Conservation (phyloP, 2,888 invertebrate genomes). For the Volucella zonaria region DNA sequence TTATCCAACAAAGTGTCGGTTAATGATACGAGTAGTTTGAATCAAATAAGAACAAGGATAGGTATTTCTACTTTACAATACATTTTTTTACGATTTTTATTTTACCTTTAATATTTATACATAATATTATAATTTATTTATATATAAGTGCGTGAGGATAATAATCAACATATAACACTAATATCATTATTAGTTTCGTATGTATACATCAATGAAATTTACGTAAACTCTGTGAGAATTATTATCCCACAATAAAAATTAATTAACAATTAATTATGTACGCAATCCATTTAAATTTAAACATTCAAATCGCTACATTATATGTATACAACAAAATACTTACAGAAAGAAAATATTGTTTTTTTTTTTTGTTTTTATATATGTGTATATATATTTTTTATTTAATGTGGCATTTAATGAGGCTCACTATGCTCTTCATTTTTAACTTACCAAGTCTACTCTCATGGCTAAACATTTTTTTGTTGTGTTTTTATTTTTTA, state of each 20-base stretch:
- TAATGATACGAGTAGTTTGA: too few species aligned
- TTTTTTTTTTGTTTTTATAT: constrained; percentile 11
- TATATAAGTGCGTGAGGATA: constrained; percentile 47
- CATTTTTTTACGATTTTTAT: constrained; percentile 33
- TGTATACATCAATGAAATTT: constrained; percentile 47
- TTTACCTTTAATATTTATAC: constrained; percentile 57
- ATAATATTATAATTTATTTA: constrained; percentile 32
- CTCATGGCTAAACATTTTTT: constrained; percentile 43
- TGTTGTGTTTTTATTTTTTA: neutral
- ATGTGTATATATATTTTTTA: constrained; percentile 19
- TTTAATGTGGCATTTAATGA: constrained; percentile 44
- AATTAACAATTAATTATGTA: constrained; percentile 46
- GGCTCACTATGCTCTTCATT: constrained; percentile 55
- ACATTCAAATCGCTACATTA: constrained; percentile 31
- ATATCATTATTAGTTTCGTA: constrained; percentile 38
- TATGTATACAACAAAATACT: constrained; percentile 43
- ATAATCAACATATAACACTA: constrained; percentile 67
- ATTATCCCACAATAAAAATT: constrained; percentile 57
- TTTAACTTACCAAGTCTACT: constrained; percentile 59
- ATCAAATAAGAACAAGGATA: neutral
- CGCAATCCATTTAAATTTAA: neutral
- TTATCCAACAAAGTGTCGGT: too few species aligned
- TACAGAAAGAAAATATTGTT: constrained; percentile 36
- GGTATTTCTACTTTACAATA: constrained; percentile 53
- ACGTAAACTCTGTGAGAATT: constrained; percentile 35